These are phyloP conservation scores for Rhinolophus ferrumequinum DNA, from an alignment of 2,113 vertebrate species.

Conservation along the genomic window DNA sequence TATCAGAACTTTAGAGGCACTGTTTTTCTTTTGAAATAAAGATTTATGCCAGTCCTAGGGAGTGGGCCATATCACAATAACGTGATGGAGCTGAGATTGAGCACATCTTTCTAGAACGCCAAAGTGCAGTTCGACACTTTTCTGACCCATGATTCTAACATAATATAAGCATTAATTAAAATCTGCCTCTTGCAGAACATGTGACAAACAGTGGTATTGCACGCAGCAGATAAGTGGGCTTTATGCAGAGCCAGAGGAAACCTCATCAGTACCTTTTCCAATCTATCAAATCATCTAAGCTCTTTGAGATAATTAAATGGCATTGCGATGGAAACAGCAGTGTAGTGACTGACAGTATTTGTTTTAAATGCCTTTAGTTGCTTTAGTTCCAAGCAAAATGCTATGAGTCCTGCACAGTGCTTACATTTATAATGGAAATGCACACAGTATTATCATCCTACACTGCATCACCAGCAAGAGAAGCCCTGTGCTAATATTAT, in stretches of 20 bases:
- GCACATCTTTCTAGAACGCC: not conserved
- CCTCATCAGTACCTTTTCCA: not conserved
- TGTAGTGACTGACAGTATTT: not conserved
- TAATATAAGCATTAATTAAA: not conserved
- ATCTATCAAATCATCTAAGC: not conserved
- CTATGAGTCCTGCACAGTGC: not conserved
- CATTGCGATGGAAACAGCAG: not conserved
- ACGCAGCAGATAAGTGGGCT: not conserved
- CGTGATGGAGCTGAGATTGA: not conserved
- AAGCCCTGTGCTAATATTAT: not conserved
- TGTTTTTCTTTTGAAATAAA: slow-evolving; percentile 42
- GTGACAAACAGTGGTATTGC: not conserved
- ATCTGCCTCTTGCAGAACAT: not conserved
- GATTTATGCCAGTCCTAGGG: not conserved
- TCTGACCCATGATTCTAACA: not conserved
- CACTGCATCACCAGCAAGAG: not conserved
- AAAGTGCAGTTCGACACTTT: not conserved
- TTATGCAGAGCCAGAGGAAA: not conserved
- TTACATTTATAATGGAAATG: not conserved
- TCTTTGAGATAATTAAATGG: not conserved
- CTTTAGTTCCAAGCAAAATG: slow-evolving; percentile 21
- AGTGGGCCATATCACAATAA: not conserved
- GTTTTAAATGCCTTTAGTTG: slow-evolving; percentile 2
- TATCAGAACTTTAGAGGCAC: not conserved
- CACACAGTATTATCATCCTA: not conserved